phyloP scores from a whole-genome alignment of 1,140 invertebrate species.

The Dreissena rostriformis region DNA sequence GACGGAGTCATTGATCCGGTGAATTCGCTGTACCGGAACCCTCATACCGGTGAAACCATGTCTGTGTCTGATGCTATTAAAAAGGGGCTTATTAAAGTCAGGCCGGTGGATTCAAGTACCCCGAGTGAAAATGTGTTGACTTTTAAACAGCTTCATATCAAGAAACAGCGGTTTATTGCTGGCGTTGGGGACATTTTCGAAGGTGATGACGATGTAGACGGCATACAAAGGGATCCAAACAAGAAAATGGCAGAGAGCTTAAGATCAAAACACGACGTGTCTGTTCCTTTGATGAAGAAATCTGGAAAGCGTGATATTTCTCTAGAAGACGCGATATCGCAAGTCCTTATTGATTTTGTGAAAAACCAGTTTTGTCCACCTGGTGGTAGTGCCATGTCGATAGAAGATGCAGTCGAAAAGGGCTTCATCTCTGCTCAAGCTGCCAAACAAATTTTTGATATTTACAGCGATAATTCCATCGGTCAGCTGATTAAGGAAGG shows the following conservation, averaged over 20 bases:
- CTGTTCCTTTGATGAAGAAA: constrained; percentile 39
- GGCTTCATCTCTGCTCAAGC: constrained; percentile 94
- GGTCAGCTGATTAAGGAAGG: constrained; percentile 86
- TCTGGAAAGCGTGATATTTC: constrained; percentile 84
- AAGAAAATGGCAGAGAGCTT: constrained; percentile 79
- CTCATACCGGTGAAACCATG: constrained; percentile 78
- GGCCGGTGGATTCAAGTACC: constrained; percentile 67
- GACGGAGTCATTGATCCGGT: constrained; percentile 75
- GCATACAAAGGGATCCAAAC: constrained; percentile 74
- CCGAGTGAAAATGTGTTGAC: constrained; percentile 87
- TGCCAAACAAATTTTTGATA: constrained; percentile 81
- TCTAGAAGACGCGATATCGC: constrained; percentile 90
- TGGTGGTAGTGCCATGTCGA: constrained; percentile 83
- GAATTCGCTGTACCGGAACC: constrained; percentile 74
- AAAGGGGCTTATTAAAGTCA: constrained; percentile 82
- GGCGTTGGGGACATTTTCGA: constrained; percentile 90
- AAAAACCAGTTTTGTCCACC: constrained; percentile 77
- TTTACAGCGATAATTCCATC: constrained; percentile 71
- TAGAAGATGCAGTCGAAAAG: constrained; percentile 91
- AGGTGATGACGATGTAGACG: constrained; percentile 83
- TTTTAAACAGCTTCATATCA: constrained; percentile 74
- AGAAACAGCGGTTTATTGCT: constrained; percentile 70
- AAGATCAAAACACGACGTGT: constrained; percentile 56
- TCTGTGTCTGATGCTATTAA: constrained; percentile 83
- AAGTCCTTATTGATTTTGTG: constrained; percentile 85